Percentiles rank a stretch among this genome's conserved stretches.
Evolutionary conservation across 1,140 invertebrate genomes (phyloP).

Genomic region (Drosophila teissieri): DNA sequence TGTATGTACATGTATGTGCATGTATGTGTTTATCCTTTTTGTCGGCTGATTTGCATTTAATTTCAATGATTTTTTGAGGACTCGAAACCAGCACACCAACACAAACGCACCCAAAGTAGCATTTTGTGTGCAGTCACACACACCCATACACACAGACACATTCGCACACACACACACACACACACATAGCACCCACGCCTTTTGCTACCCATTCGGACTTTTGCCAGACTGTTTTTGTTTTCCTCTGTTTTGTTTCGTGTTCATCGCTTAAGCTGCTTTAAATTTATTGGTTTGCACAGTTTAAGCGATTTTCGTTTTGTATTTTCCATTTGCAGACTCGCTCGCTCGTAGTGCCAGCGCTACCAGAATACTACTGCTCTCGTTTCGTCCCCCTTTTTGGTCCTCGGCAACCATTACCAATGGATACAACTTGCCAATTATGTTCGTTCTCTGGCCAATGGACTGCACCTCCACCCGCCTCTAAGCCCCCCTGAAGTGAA

Average conservation of each 20-base stretch:
- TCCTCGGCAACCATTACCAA: conserved; percentile 41
- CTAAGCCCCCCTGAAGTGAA: conserved; percentile 4
- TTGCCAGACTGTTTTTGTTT: conserved; percentile 26
- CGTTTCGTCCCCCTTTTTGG: not conserved
- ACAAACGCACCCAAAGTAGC: conserved; percentile 28
- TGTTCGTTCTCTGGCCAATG: conserved; percentile 72
- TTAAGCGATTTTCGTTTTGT: conserved; percentile 75
- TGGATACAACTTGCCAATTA: conserved; percentile 81
- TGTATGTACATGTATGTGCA: not conserved
- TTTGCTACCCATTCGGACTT: conserved; percentile 6
- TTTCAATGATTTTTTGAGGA: conserved; percentile 69
- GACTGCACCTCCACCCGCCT: conserved; percentile 39
- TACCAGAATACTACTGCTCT: not conserved
- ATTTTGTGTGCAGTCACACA: conserved; percentile 15
- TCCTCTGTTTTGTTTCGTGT: conserved; percentile 31
- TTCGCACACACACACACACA: not conserved
- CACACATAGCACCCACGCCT: not conserved
- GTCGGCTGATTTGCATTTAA: conserved; percentile 77
- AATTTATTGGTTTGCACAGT: conserved; percentile 81
- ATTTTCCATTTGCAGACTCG: conserved; percentile 50
- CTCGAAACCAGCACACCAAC: conserved; percentile 11
- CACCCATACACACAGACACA: not conserved
- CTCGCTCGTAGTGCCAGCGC: too few relatives aligned
- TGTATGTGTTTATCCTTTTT: conserved; percentile 36
- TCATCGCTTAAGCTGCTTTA: conserved; percentile 76